Evolutionary conservation across 2,888 invertebrate genomes (phyloP), one percentile per base, ranked within the genome.

Genomic region (Folsomia candida): DNA sequence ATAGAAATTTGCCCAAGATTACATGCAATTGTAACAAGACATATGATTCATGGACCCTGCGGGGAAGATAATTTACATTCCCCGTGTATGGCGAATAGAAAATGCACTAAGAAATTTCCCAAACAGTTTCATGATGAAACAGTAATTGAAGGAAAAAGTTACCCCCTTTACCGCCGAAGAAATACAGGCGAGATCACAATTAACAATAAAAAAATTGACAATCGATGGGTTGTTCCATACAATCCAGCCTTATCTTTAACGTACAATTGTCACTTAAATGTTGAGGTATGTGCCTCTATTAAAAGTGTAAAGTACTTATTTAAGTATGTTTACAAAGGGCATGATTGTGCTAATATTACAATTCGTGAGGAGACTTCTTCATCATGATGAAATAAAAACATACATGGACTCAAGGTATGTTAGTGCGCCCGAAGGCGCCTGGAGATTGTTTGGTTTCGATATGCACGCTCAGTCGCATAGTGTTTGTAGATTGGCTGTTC

Each of bases 61-160:
- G 81, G 81, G 9, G 47, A 24, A 3, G 26, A 70, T 6, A 81
- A 81, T 66, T 67, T 68, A 26, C 51, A 67, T 6, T 51, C 82
- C 27, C 81, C 82, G 1, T 84, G 84, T 78, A 84, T 83, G 83
- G 70, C 70, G 20, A 76, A 82, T 62, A 81, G 81, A 1, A 78
- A 76, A 65, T 85, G 84, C 78, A 74, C 80, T 0, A 84, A 85
- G 76, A 76, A 76, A 9, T 84, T 80, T 73, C 83, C 83, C n/a
- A 81, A 81, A 68, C 70, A 75, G 1, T 80, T 78, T 61, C 24
- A 54, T 1, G 62, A 71, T 1, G 72, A 58, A 4, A 84, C 83
- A 18, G 28, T 67, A 3, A 76, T 80, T 9, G 78, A 79, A 0
- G 71, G 69, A 4, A 81, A 83, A 72, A 81, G 82, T n/a, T 83